A percentile compares a stretch with the other conserved stretches of the same genome.
phyloP scores from a whole-genome alignment of 2,888 invertebrate genomes.

The Sinodicranocentrus sp. region DNA sequence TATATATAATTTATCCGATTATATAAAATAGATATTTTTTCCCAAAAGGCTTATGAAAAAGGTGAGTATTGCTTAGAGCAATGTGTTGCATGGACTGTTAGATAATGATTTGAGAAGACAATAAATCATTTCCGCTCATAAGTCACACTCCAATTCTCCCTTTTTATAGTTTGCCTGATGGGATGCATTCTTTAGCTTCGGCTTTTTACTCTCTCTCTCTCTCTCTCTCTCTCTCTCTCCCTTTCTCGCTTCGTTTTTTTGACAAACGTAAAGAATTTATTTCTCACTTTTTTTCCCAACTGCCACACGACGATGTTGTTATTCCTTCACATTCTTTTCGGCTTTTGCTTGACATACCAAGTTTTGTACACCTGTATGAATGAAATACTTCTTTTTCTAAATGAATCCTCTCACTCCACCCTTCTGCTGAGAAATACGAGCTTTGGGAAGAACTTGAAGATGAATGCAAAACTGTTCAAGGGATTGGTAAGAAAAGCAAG shows the following conservation, averaged over 20 bases:
- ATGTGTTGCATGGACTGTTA: slow-evolving; percentile 33
- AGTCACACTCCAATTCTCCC: slow-evolving; percentile 64
- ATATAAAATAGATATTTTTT: too few species aligned
- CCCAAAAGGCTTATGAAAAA: too few species aligned
- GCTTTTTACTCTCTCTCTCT: neutral
- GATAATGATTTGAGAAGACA: slow-evolving; percentile 64
- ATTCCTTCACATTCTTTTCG: neutral
- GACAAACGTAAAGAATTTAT: slow-evolving; percentile 17
- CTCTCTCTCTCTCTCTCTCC: neutral
- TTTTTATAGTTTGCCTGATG: slow-evolving; percentile 17
- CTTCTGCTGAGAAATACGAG: slow-evolving; percentile 5
- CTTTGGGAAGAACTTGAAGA: too few species aligned
- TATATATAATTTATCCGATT: too few species aligned
- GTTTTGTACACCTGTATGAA: slow-evolving; percentile 8
- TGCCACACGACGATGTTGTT: neutral
- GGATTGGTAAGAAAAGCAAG: neutral
- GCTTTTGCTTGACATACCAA: neutral
- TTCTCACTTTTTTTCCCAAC: slow-evolving; percentile 1
- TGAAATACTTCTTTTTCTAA: slow-evolving; percentile 2
- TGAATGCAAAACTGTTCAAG: slow-evolving; percentile 1
- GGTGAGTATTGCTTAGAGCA: slow-evolving; percentile 8
- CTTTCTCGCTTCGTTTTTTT: too few species aligned
- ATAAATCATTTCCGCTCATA: slow-evolving; percentile 68
- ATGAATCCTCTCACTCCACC: neutral
- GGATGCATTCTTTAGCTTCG: neutral